Percentiles rank a stretch among this genome's conserved stretches.
phyloP scores from a whole-genome alignment of 2,113 vertebrate genomes.

The Zosterops borbonicus region DNA sequence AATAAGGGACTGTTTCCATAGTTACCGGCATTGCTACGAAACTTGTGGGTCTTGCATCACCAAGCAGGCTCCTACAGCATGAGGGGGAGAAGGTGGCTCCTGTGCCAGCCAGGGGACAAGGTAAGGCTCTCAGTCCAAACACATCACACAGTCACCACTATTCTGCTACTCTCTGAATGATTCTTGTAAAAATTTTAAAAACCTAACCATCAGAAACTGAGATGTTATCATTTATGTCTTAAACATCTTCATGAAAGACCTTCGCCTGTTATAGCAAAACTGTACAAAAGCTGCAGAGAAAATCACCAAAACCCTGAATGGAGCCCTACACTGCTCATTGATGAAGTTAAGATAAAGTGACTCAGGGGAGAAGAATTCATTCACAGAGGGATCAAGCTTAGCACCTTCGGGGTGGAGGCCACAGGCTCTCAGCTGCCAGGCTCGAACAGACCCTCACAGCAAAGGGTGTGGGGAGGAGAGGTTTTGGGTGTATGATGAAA shows the following conservation, averaged over 20 bases:
- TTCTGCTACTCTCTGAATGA: neutral
- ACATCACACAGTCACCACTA: neutral
- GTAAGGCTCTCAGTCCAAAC: neutral
- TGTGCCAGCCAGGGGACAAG: neutral
- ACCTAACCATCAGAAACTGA: neutral
- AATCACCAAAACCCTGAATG: neutral
- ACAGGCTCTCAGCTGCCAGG: neutral
- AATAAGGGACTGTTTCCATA: neutral
- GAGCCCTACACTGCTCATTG: neutral
- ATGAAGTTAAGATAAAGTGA: neutral
- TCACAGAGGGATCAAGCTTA: neutral
- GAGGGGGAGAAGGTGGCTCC: neutral
- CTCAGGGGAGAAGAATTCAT: neutral
- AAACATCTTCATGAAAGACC: neutral
- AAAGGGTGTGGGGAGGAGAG: neutral
- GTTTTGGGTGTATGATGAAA: neutral
- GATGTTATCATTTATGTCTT: neutral
- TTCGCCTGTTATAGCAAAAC: neutral
- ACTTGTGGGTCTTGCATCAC: neutral
- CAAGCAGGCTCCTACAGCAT: neutral
- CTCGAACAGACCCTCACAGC: fast-evolving
- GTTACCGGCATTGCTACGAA: neutral
- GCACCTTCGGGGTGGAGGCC: neutral
- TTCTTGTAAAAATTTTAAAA: neutral
- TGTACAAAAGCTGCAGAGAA: neutral